phyloP scores from a whole-genome alignment of 2,888 invertebrate genomes.

The Heliconius ethilla region DNA sequence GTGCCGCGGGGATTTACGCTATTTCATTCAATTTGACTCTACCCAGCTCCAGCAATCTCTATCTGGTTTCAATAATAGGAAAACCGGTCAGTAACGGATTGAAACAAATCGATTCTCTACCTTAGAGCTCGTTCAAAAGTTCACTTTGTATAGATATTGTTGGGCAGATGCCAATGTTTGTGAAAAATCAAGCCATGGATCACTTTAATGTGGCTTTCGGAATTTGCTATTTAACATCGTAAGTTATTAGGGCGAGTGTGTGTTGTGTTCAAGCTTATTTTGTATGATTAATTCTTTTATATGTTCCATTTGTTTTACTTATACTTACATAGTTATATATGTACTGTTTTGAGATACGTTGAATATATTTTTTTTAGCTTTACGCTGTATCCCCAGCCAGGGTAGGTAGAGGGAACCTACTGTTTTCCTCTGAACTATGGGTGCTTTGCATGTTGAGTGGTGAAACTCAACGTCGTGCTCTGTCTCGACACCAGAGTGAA shows the following conservation, averaged over 20 bases:
- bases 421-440: neutral
- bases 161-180: constrained; percentile 40
- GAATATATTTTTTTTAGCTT: neutral
- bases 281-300: constrained; percentile 10
- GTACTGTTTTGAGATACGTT: neutral
- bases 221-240: constrained; percentile 34
- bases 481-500: too few relatives aligned
- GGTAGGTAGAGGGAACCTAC: neutral
- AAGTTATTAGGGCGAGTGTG: constrained; percentile 35
- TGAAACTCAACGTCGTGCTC: too few relatives aligned
- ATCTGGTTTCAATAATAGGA: constrained; percentile 44
- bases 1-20: constrained; percentile 44
- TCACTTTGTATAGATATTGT: constrained; percentile 41
- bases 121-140: constrained; percentile 38
- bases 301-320: neutral
- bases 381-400: neutral
- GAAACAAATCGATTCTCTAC: constrained; percentile 46
- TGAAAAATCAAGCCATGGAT: constrained; percentile 42
- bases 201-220: constrained; percentile 41
- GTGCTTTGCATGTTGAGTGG: too few relatives aligned
- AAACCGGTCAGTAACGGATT: constrained; percentile 45
- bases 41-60: constrained; percentile 31
- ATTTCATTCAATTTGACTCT: constrained; percentile 46
- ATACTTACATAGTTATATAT: neutral
- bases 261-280: constrained; percentile 14